Conservation (phyloP, 1,140 invertebrate species). For the Drosophila neocordata region DNA sequence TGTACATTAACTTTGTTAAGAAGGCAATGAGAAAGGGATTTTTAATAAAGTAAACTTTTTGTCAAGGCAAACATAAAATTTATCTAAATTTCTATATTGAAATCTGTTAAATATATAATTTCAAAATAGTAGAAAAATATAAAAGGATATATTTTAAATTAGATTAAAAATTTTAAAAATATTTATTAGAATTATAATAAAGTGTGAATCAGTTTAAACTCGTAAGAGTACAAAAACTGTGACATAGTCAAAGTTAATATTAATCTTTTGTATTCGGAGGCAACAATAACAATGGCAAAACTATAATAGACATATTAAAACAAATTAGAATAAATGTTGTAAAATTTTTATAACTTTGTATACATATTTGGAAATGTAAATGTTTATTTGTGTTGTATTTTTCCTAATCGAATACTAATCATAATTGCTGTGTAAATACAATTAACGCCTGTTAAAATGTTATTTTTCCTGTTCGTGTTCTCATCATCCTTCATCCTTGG, state of each 20-base stretch:
- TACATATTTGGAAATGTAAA: not conserved
- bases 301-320: slow-evolving; percentile 3
- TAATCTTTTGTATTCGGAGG: not conserved
- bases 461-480: slow-evolving; percentile 43
- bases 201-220: too few relatives aligned
- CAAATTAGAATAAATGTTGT: not conserved
- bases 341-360: not conserved
- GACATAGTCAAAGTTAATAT: not conserved
- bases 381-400: not conserved
- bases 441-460: slow-evolving; percentile 67
- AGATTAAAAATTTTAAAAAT: too few relatives aligned
- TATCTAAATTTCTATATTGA: too few relatives aligned
- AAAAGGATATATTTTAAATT: too few relatives aligned
- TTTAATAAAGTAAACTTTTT: too few relatives aligned
- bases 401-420: slow-evolving; percentile 14
- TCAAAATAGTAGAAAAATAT: too few relatives aligned
- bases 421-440: slow-evolving; percentile 57
- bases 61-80: too few relatives aligned
- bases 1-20: not conserved
- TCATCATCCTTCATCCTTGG: slow-evolving; percentile 18
- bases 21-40: not conserved
- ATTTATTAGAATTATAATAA: too few relatives aligned
- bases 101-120: too few relatives aligned
- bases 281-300: not conserved
- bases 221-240: not conserved